phyloP scores from a whole-genome alignment of 2,888 invertebrate species.

The Escarpia spicata region DNA sequence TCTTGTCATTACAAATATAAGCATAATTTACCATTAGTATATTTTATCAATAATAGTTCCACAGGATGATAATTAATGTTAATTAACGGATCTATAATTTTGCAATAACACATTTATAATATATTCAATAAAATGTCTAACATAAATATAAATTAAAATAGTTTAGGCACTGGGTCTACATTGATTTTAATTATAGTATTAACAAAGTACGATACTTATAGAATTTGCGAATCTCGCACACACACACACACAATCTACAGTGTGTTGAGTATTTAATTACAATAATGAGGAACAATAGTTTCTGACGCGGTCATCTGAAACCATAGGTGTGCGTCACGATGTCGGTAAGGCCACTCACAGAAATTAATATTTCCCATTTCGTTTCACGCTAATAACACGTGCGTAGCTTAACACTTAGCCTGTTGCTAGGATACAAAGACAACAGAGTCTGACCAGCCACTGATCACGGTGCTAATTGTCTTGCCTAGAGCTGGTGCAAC shows the following conservation, averaged over 20 bases:
- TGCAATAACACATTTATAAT: too few relatives aligned
- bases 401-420: neutral
- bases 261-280: neutral
- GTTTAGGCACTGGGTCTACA: too few relatives aligned
- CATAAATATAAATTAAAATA: too few relatives aligned
- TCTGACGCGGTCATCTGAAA: neutral
- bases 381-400: neutral
- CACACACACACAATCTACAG: neutral
- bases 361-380: neutral
- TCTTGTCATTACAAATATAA: neutral
- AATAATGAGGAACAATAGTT: neutral
- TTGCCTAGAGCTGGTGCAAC: neutral
- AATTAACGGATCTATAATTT: too few relatives aligned
- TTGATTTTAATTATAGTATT: too few relatives aligned
- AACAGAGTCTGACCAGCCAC: neutral
- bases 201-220: too few relatives aligned
- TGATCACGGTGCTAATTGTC: neutral
- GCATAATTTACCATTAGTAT: too few relatives aligned
- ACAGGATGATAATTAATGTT: too few relatives aligned
- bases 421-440: neutral
- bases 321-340: neutral
- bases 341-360: neutral
- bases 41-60: too few relatives aligned
- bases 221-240: neutral
- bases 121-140: too few relatives aligned